Base-by-base conservation (phyloP, 2,797 vertebrate species). In the Anabacerthia variegaticeps region DNA sequence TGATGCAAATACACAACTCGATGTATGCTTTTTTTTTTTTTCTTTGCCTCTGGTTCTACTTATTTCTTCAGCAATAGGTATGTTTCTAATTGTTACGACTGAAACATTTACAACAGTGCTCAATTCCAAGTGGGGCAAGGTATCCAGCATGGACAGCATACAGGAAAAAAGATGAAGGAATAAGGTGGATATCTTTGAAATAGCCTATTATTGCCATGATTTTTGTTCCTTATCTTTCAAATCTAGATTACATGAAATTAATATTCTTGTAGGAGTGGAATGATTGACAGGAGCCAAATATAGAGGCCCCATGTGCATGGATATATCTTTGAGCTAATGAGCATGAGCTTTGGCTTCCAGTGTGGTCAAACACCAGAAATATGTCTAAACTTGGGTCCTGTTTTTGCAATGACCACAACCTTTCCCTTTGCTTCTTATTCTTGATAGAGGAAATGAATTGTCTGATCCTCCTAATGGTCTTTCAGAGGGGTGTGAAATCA, bases 261-360 rank as follows among this genome's bases (percentile, higher is more conserved):
- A 26, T 72, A 72, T 49, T 5, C 58, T 84, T 0, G 0, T 67
- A 26, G 51, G 36, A 66, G n/a, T 75, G 30, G 19, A 32, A 7
- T 69, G 56, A 27, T 28, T 59, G 44, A 32, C 3, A 58, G 26
- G 62, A 84, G 28, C 9, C 30, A 67, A 34, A 55, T 74, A 32
- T 1, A 3, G 59, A 65, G 39, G 20, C 7, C 26, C 5, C 8
- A 1, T 44, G 16, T 36, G 3, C 1, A 1, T 34, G 27, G 36
- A 9, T 73, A 10, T 48, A 3, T 63, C 43, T 92, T 54, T 32
- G 32, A 80, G 34, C 44, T 79, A 39, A 37, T 61, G 59, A 79
- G 32, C 13, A 41, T 79, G 30, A 36, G 14, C 41, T 71, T 65
- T 86, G 66, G 18, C n/a, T 52, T 75, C 15, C 27, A 39, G 1